Evolutionary conservation across 2,888 invertebrate species (phyloP).

Genomic region (Agonopterix heracliana): DNA sequence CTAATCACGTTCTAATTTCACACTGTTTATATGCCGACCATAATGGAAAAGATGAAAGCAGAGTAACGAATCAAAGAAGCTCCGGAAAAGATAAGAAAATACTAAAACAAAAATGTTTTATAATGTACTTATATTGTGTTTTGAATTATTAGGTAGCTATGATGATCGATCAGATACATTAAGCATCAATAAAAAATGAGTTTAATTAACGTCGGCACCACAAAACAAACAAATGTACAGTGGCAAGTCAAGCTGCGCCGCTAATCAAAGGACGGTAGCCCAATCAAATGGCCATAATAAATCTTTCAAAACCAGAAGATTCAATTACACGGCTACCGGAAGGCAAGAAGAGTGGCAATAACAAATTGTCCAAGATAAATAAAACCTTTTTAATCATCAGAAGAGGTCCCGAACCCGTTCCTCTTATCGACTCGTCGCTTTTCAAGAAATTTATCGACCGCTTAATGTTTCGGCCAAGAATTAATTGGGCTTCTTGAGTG

Average conservation of each 20-base stretch:
- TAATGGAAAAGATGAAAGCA: no score
- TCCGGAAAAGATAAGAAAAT: no score
- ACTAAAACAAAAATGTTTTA: no score
- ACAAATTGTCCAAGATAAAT: conserved; percentile 74
- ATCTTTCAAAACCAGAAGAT: conserved; percentile 71
- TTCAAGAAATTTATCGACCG: conserved; percentile 61
- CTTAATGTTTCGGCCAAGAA: conserved; percentile 62
- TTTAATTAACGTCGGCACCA: background rate
- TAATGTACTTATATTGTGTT: no score
- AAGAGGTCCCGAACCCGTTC: conserved; percentile 51
- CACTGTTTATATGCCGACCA: no score
- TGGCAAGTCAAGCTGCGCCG: conserved; percentile 16
- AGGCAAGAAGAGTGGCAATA: conserved; percentile 65
- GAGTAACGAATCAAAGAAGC: no score
- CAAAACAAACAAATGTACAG: background rate
- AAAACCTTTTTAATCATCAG: conserved; percentile 63
- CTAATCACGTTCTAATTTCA: conserved; percentile 35
- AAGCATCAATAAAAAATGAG: background rate
- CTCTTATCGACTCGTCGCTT: conserved; percentile 46
- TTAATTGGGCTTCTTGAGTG: conserved; percentile 59
- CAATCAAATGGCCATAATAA: conserved; percentile 54
- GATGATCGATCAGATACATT: background rate
- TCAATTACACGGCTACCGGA: conserved; percentile 73
- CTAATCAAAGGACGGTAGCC: conserved; percentile 69
- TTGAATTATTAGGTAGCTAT: no score